Evolutionary conservation across 2,888 invertebrate genomes (phyloP), one percentile per base, ranked within the genome.

Genomic region (Lasioglossum morio): DNA sequence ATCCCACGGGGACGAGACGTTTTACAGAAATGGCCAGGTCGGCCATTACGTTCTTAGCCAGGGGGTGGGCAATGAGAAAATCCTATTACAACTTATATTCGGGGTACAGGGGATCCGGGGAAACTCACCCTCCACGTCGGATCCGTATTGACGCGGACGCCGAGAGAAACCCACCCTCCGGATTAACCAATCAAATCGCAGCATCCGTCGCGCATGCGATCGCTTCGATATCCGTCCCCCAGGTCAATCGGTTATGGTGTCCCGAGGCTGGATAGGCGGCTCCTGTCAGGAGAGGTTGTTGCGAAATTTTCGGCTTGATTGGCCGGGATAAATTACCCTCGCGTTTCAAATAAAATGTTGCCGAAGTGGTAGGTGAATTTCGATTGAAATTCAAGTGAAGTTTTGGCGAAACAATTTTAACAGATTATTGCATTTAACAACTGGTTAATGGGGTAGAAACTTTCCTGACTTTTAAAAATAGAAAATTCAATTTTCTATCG

Each of bases 181-280:
- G 84, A 87, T 88, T 90, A 90, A 89, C 95, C 95, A 95, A 95
- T 94, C 93, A 87, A 91, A 91, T 85, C 91, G 83, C 94, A 94
- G 94, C 94, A 94, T 94, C 94, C 94, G 79, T 79, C 79, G 93
- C 94, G 94, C 94, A 94, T 94, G 94, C 94, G 94, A 92, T 87
- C 86, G 63, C 88, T 83, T 86, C 87, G 86, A 90, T 92, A 91
- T 30, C 93, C 93, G 93, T 93, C 92, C 90, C 92, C 88, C 40
- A n/a, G 30, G 73, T 19, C 69, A 77, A 69, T 79, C 76, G 53
- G 76, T 79, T 77, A 79, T 91, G 88, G 83, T 84, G 87, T 87
- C 78, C 27, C 30, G 40, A 30, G 5, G 27, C 48, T 7, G 57
- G n/a, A 8, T n/a, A 57, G n/a, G 57, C n/a, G 23, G 57, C 57